Base-by-base conservation (phyloP, 2,888 invertebrate species). In the Peribatodes rhomboidaria region DNA sequence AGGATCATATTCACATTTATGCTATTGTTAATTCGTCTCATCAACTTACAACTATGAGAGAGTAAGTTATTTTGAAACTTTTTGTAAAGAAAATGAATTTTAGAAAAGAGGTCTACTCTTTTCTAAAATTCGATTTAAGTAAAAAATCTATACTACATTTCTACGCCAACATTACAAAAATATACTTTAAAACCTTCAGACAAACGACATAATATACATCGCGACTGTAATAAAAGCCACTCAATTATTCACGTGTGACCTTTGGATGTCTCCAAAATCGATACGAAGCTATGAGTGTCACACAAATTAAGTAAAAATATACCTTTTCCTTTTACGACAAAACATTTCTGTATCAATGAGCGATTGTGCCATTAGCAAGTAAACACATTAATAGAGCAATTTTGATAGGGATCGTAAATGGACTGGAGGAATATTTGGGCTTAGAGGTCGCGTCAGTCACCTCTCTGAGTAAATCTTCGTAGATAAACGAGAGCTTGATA, bases 401-500 rank as follows among this genome's bases (percentile, higher is more conserved):
- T 64, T 49, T 42, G 57, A 64, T 64, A 67, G 54, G 20, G 54
- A 57, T 64, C 63, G 57, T 57, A 61, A 65, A 67, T 53, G 56
- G 52, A 52, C 35, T 39, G 47, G 22, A 54, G 14, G 18, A 33
- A 52, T 20, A 35, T 42, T 58, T 35, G 44, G 13, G 16, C 60
- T 60, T 62, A 27, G 37, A 50, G 56, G 67, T 67, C 66, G 50
- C 35, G 16, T 35, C 49, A 33, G 50, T 22, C 52, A 47, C 52
- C 39, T 52, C 35, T 35, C 35, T 33, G 22, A 31, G 31, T 57
- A 42, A 49, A 31, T 41, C 33, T 59, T 49, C 11, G 18, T 39
- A 56, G 37, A 52, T 56, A 60, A 60, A 60, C 56, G 18, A 46
- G n/a, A 53, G 42, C 53, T 41, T 57, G 9, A 62, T 62, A 35